Evolutionary conservation across 2,888 invertebrate species (phyloP).

Genomic region (Leptinotarsa haldemani): DNA sequence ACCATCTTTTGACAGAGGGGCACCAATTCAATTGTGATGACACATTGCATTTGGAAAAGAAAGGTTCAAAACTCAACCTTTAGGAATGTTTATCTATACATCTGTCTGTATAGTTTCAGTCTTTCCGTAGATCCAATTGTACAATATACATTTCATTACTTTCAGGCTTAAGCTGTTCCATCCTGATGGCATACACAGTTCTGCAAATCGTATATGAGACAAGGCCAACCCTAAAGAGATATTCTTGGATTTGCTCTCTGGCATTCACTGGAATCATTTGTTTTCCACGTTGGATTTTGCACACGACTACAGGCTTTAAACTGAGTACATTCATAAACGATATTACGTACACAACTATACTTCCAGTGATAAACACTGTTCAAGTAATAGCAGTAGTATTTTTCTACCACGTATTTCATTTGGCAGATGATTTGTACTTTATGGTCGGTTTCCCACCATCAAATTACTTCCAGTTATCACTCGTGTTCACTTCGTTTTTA

Average conservation of each 20-base stretch:
- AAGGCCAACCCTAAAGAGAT: conserved; percentile 17
- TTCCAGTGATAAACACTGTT: conserved; percentile 33
- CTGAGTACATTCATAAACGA: conserved; percentile 24
- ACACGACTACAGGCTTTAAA: conserved; percentile 32
- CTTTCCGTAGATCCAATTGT: too few relatives aligned
- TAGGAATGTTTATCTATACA: too few relatives aligned
- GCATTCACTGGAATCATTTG: conserved; percentile 24
- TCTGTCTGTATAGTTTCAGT: too few relatives aligned
- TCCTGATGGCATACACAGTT: conserved; percentile 34
- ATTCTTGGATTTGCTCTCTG: conserved; percentile 25
- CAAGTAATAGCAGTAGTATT: conserved; percentile 33
- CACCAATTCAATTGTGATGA: too few relatives aligned
- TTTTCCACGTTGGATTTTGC: conserved; percentile 29
- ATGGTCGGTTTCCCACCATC: conserved; percentile 37
- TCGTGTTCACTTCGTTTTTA: conserved; percentile 24
- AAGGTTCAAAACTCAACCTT: too few relatives aligned
- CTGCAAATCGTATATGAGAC: conserved; percentile 35
- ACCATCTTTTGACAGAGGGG: too few relatives aligned
- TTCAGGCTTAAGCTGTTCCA: conserved; percentile 36
- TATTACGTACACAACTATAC: conserved; percentile 25
- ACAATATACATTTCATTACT: conserved; percentile 14
- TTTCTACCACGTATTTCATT: conserved; percentile 34
- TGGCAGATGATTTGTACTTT: conserved; percentile 36
- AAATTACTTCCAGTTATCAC: conserved; percentile 27
- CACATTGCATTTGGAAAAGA: too few relatives aligned